Percentiles rank a stretch among this genome's conserved stretches.
These are phyloP conservation scores for Pogonophryne albipinna DNA, from an alignment of 2,797 vertebrate genomes.

Conservation along the genomic window DNA sequence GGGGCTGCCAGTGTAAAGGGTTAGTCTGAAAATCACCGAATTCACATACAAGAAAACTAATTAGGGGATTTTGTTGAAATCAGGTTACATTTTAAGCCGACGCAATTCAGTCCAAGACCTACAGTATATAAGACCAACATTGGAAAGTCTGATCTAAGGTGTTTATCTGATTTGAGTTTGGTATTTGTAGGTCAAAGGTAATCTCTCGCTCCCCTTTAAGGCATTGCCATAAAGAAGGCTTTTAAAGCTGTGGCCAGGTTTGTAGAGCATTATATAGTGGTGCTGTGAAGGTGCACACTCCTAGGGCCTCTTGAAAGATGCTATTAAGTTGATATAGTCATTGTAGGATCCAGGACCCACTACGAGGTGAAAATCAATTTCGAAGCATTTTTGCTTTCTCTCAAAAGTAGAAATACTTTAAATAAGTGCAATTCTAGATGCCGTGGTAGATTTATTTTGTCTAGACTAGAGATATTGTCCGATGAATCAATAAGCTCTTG, in stretches of 20 bases:
- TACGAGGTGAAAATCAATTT: not conserved
- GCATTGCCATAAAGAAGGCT: not conserved
- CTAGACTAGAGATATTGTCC: no score
- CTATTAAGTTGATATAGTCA: not conserved
- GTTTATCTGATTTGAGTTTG: constrained; percentile 8
- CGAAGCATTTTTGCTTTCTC: not conserved
- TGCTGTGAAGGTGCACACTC: no score
- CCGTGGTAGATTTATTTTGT: not conserved
- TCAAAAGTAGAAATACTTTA: not conserved
- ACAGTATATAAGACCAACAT: not conserved
- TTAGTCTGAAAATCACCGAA: not conserved
- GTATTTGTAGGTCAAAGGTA: constrained; percentile 3
- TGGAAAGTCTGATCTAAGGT: not conserved
- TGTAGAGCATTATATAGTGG: not conserved
- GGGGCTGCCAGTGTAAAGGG: not conserved
- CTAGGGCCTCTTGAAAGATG: not conserved
- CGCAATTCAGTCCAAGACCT: not conserved
- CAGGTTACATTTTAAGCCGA: not conserved
- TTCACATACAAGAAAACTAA: not conserved
- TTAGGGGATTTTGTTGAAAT: not conserved
- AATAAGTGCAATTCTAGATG: not conserved
- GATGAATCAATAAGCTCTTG: not conserved
- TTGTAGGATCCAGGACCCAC: not conserved
- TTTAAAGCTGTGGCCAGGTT: not conserved
- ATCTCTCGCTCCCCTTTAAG: not conserved